Evolutionary conservation across 2,888 invertebrate genomes (phyloP).

Genomic region (Lycophotia porphyrea): DNA sequence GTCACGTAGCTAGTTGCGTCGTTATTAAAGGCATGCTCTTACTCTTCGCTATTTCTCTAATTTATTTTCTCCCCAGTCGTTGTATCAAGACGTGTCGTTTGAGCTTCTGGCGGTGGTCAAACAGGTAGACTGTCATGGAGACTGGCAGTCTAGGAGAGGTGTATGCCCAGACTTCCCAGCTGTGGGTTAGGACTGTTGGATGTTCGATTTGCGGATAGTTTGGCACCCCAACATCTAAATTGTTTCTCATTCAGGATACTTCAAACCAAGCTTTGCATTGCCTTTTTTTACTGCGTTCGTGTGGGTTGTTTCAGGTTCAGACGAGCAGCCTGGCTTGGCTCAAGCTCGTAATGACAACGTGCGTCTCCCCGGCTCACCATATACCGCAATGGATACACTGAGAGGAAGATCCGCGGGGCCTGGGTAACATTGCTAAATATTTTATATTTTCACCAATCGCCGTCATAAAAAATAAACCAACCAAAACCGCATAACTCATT

Average conservation of each 20-base stretch:
- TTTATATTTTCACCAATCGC: neutral
- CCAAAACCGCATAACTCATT: neutral
- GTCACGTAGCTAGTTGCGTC: too few relatives aligned
- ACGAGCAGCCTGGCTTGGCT: conserved; percentile 68
- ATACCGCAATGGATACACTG: conserved; percentile 78
- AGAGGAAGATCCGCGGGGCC: conserved; percentile 82
- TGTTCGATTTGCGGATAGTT: neutral
- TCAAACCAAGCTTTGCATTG: neutral
- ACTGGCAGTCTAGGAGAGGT: neutral
- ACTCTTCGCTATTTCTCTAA: too few relatives aligned
- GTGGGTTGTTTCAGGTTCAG: conserved; percentile 43
- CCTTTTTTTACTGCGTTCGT: neutral
- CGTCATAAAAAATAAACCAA: neutral
- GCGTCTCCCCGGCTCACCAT: conserved; percentile 81
- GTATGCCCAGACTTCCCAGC: neutral
- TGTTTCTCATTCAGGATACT: neutral
- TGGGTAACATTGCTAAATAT: conserved; percentile 38
- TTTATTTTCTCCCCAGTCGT: too few relatives aligned
- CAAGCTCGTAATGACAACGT: conserved; percentile 88
- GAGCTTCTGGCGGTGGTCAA: too few relatives aligned
- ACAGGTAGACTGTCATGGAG: neutral
- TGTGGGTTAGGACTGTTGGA: neutral
- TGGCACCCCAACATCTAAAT: neutral
- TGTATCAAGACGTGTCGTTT: too few relatives aligned
- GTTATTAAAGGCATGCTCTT: too few relatives aligned